phyloP scores from a whole-genome alignment of 2,797 vertebrate genomes.

The Eutrigla gurnardus region DNA sequence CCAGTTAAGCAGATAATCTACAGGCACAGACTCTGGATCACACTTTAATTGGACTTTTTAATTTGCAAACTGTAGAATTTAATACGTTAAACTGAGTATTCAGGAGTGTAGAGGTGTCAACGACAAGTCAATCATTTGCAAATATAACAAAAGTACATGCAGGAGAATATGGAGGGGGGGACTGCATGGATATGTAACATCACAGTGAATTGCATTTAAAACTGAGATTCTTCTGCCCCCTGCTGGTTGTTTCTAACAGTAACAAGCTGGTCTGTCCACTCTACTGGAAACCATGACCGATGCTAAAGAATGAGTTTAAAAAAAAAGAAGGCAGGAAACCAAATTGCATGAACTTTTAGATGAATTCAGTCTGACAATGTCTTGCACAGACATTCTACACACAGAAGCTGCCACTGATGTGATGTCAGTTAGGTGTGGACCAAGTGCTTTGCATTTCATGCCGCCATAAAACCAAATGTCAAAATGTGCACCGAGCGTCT shows the following conservation, averaged over 20 bases:
- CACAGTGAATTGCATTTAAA: background rate
- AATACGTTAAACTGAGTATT: background rate
- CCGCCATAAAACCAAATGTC: background rate
- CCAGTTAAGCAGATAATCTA: constrained; percentile 36
- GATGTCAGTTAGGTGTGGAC: background rate
- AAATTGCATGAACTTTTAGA: too few species aligned
- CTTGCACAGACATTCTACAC: background rate
- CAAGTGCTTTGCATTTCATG: background rate
- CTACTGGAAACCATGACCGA: too few species aligned
- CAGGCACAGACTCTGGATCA: background rate
- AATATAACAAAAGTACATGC: background rate
- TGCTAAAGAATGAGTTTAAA: too few species aligned
- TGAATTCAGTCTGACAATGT: background rate
- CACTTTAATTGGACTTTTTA: constrained; percentile 23
- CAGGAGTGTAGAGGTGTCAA: background rate
- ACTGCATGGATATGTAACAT: background rate
- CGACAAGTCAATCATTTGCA: background rate
- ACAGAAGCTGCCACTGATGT: background rate
- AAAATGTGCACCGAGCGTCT: background rate
- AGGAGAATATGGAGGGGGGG: background rate
- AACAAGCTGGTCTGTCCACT: too few species aligned
- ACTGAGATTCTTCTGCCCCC: constrained; percentile 62
- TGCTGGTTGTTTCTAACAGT: constrained; percentile 48
- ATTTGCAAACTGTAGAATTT: background rate
- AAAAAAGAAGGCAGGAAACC: too few species aligned